A percentile compares a stretch with the other conserved stretches of the same genome.
Conservation (phyloP, 2,797 vertebrate species). For the Malurus splendens region DNA sequence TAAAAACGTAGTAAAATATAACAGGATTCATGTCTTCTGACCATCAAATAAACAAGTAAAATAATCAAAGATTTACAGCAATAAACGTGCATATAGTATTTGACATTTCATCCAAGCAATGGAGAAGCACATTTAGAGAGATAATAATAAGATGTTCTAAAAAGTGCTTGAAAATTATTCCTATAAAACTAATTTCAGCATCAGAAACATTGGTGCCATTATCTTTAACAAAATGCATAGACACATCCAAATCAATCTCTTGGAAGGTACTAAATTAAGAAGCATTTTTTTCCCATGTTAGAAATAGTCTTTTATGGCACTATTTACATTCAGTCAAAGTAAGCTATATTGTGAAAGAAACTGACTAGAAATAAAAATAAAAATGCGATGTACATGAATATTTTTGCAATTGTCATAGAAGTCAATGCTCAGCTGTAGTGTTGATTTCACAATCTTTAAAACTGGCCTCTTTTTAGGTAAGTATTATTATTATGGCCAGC, state of each 20-base stretch:
- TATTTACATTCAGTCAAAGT: neutral
- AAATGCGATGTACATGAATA: neutral
- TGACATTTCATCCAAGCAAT: constrained; percentile 25
- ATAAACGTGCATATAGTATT: neutral
- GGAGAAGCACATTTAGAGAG: neutral
- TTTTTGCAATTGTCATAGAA: neutral
- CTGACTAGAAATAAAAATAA: neutral
- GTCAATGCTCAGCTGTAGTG: neutral
- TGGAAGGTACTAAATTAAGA: neutral
- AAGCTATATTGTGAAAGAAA: neutral
- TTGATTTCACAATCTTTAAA: neutral
- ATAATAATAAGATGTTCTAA: neutral
- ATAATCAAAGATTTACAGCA: constrained; percentile 21
- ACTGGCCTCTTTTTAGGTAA: neutral
- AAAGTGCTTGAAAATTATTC: constrained; percentile 31
- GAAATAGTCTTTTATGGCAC: neutral
- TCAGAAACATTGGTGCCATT: neutral
- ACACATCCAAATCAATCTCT: constrained; percentile 4
- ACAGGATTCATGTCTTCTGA: neutral
- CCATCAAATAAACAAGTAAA: constrained; percentile 41
- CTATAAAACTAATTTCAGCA: constrained; percentile 4
- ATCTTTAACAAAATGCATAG: constrained; percentile 4
- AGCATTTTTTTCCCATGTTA: neutral
- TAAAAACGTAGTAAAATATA: neutral
- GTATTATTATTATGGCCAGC: neutral